These are phyloP conservation scores for Nothobranchius furzeri DNA, from an alignment of 2,113 vertebrate genomes.

Conservation along the genomic window DNA sequence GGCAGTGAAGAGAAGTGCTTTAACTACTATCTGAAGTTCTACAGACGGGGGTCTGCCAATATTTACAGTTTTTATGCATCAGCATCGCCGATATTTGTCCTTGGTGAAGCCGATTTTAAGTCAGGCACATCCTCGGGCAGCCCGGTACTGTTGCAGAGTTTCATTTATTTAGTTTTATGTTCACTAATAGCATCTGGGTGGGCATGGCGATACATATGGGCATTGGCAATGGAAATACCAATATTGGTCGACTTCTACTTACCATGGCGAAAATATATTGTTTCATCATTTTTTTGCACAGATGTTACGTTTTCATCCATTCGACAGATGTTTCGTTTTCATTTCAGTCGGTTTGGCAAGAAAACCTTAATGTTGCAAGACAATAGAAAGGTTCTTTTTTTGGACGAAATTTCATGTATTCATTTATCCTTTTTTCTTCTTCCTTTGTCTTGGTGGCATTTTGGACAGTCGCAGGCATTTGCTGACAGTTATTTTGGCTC, in stretches of 20 bases:
- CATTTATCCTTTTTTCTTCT: slow-evolving; percentile 48
- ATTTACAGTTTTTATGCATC: too few species aligned
- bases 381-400: slow-evolving; percentile 3
- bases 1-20: slow-evolving; percentile 10
- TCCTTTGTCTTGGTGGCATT: slow-evolving; percentile 59
- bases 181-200: too few species aligned
- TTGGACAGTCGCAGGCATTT: slow-evolving; percentile 75
- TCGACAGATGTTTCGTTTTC: neutral
- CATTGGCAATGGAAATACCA: too few species aligned
- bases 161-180: too few species aligned
- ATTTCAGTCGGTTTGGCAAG: slow-evolving; percentile 1
- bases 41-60: neutral
- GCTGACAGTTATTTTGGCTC: slow-evolving; percentile 78
- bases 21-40: slow-evolving; percentile 32
- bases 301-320: neutral
- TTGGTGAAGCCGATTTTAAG: too few species aligned
- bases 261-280: neutral
- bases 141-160: too few species aligned
- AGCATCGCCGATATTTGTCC: too few species aligned
- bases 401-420: slow-evolving; percentile 45
- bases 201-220: too few species aligned
- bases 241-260: too few species aligned
- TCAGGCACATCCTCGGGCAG: too few species aligned
- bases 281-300: slow-evolving; percentile 18
- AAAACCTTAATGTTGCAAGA: neutral